Evolutionary conservation across 2,797 vertebrate genomes (phyloP), one percentile per base, ranked within the genome.

Genomic region (Rhinogobio ventralis): DNA sequence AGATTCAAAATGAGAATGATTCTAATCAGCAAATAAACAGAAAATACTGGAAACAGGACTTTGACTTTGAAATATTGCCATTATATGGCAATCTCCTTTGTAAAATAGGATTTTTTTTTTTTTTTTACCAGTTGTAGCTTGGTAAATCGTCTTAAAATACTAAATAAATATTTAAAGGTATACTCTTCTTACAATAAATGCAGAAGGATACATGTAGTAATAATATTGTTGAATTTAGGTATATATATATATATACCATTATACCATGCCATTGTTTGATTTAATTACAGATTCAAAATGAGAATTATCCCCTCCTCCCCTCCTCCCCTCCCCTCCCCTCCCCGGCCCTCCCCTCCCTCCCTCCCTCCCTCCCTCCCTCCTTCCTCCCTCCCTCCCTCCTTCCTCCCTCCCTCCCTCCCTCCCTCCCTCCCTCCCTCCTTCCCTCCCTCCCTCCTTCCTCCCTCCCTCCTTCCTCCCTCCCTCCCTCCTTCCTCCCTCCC

Each of bases 81-180:
- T 23, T 17, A 28, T 14, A 28, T 72, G 6, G 19, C 0, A 68
- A 39, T 71, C 13, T 25, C 10, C 23, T n/a, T 69, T 6, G 9
- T 67, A 19, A 9, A 36, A 17, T n/a, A 33, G 30, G 17, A 9
- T 67, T 67, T 36, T 17, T n/a, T n/a, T n/a, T n/a, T n/a, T n/a
- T n/a, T 33, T 19, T 39, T 36, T 15, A 28, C 5, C 25, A 28
- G 60, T 91, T 89, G n/a, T 86, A 90, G 91, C 88, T 77, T 80
- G 86, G 78, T 87, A 84, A 86, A 90, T 91, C 86, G 88, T 84
- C 84, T 85, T 82, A 89, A 91, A 92, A 89, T 90, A 86, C 85
- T 79, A 87, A 92, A 90, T 87, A 90, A 93, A 92, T 83, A 88
- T 89, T 89, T 86, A 91, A 91, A 83, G 81, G 86, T 85, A 33